A percentile compares a stretch with the other conserved stretches of the same genome.
Evolutionary conservation across 2,888 invertebrate genomes (phyloP).

Genomic region (Caenorhabditis sp.): DNA sequence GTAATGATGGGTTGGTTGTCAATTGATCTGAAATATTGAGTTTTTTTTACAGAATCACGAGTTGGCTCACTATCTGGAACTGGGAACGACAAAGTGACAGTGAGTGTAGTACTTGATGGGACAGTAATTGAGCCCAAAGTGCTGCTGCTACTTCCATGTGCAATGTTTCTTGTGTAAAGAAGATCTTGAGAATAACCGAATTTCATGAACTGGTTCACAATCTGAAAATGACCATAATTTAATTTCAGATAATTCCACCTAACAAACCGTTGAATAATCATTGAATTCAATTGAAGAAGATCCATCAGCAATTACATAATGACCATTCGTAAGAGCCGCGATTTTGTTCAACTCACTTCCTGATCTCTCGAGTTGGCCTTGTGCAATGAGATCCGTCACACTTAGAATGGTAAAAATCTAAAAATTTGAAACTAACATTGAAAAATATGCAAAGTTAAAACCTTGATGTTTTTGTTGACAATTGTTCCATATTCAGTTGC

Average conservation of each 20-base stretch:
- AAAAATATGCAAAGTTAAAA: no score
- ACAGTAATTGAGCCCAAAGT: conserved; percentile 7
- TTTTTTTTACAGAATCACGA: not conserved
- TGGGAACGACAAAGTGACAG: conserved; percentile 14
- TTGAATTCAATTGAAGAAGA: conserved; percentile 9
- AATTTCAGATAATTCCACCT: not conserved
- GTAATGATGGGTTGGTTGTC: conserved; percentile 1
- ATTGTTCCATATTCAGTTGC: not conserved
- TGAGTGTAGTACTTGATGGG: conserved; percentile 4
- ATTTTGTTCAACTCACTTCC: conserved; percentile 15
- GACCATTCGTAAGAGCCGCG: conserved; percentile 28
- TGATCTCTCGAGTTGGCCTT: conserved; percentile 4
- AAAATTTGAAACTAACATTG: no score
- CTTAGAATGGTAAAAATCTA: conserved; percentile 9
- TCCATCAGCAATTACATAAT: conserved; percentile 26
- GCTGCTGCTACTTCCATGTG: not conserved
- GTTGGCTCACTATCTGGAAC: conserved; percentile 12
- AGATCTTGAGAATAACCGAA: conserved; percentile 14
- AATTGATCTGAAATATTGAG: conserved; percentile 5
- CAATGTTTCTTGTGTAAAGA: conserved; percentile 20
- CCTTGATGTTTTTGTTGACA: conserved; percentile 3
- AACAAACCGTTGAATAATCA: conserved; percentile 12
- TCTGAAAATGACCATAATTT: not conserved
- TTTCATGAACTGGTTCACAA: conserved; percentile 11
- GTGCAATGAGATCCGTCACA: not conserved